phyloP scores from a whole-genome alignment of 2,113 vertebrate species.

The Donacobius atricapilla region DNA sequence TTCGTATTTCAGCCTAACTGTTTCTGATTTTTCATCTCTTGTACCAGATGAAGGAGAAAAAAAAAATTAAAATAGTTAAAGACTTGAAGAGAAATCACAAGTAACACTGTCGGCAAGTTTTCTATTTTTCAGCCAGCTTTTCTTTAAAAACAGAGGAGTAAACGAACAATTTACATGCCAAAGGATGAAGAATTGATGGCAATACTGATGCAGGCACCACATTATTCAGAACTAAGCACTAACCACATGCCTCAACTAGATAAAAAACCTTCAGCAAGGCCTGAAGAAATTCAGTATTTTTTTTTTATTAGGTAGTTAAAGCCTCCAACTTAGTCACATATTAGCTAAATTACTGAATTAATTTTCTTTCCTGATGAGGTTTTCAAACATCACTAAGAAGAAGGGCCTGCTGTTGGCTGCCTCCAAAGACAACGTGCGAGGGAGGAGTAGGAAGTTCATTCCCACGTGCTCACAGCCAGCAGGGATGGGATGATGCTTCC shows the following conservation, averaged over 20 bases:
- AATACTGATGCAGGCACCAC: background rate
- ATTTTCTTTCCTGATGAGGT: background rate
- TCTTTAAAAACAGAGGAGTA: background rate
- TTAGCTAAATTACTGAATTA: background rate
- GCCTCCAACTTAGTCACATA: background rate
- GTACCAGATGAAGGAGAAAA: background rate
- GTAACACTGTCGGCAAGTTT: background rate
- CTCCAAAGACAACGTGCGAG: accelerated
- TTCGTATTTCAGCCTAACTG: background rate
- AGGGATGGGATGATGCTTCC: accelerated
- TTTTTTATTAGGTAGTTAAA: background rate
- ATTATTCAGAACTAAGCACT: background rate
- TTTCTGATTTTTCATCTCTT: background rate
- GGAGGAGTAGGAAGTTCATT: background rate
- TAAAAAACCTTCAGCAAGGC: background rate
- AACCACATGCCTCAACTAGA: background rate
- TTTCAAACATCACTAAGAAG: background rate
- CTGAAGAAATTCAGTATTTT: background rate
- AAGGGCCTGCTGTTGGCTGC: background rate
- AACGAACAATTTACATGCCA: background rate
- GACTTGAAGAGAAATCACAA: background rate
- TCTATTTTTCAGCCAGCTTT: background rate
- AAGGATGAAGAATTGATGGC: background rate
- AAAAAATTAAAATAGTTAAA: background rate
- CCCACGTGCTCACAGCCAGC: accelerated